Base-by-base conservation (phyloP, 2,888 invertebrate species). In the Acrobasis suavella region DNA sequence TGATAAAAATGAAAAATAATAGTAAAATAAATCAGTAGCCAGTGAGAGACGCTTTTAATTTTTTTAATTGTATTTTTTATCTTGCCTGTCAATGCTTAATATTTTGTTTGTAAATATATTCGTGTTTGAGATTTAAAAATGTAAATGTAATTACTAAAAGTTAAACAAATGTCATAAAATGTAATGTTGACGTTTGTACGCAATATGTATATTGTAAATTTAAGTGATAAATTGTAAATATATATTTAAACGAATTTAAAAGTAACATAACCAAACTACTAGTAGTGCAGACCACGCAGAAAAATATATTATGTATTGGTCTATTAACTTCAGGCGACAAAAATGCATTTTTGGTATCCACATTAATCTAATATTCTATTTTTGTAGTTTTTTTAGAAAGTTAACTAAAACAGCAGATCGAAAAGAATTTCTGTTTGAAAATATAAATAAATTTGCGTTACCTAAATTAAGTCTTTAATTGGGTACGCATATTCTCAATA, bases 171-270 rank as follows among this genome's bases (percentile, higher is more conserved):
- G 64, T 67, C 66, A 69, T 66, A 66, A 64, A 65, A 64, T 66
- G 67, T 72, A 62, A 67, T 64, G 60, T 65, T 68, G 69, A 69
- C 65, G 64, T 64, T 65, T 64, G 69, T 67, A 78, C 75, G 86
- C 85, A 87, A 87, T 87, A 86, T 82, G 79, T 81, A 67, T 65
- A 66, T 85, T 80, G 85, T 84, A 70, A 82, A 81, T 81, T 66
- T 81, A 80, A 80, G 70, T 75, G 75, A 71, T 73, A 74, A 78
- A 78, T 75, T 91, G 90, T 91, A 91, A 79, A 91, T 89, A 91
- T 81, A 86, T 90, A 89, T 87, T 89, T 90, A 89, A 90, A 91
- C 90, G 91, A 91, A 91, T 91, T 91, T 91, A 87, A 78, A 89
- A 86, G 78, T 85, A 86, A 81, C 81, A 77, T 86, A 86, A 83